phyloP scores from a whole-genome alignment of 2,888 invertebrate species.

The Euplagia quadripunctaria region DNA sequence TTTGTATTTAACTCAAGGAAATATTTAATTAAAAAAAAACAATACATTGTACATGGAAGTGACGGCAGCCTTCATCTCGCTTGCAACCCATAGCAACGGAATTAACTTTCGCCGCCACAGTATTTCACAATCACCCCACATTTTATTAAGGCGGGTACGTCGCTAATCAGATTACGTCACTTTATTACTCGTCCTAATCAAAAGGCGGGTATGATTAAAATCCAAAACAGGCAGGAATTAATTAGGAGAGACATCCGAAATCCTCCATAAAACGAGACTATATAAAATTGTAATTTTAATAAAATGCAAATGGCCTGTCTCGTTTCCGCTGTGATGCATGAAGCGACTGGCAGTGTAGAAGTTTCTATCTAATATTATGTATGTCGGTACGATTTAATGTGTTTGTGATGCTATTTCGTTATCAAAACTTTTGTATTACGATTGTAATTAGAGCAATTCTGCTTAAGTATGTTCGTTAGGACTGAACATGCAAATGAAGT shows the following conservation, averaged over 20 bases:
- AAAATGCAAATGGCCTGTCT: constrained; percentile 82
- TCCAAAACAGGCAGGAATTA: constrained; percentile 60
- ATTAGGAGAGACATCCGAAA: constrained; percentile 57
- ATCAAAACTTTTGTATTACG: neutral
- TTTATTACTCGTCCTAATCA: constrained; percentile 53
- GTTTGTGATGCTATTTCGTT: neutral
- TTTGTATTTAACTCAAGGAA: neutral
- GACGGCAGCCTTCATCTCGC: neutral
- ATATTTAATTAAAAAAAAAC: neutral
- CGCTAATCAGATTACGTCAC: constrained; percentile 48
- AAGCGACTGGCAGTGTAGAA: constrained; percentile 54
- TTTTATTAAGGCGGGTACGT: constrained; percentile 44
- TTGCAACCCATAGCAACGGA: constrained; percentile 18
- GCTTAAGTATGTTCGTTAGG: neutral
- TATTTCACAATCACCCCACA: constrained; percentile 35
- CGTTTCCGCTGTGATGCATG: constrained; percentile 57
- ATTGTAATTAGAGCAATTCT: neutral
- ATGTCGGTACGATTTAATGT: constrained; percentile 3
- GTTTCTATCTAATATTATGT: constrained; percentile 30
- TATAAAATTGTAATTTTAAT: constrained; percentile 85
- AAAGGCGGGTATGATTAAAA: constrained; percentile 59
- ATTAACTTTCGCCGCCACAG: constrained; percentile 37
- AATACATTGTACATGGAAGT: no score
- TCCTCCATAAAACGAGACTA: constrained; percentile 53
- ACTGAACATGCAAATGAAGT: neutral